Evolutionary conservation across 2,888 invertebrate genomes (phyloP).

Genomic region (Lottia scabra): DNA sequence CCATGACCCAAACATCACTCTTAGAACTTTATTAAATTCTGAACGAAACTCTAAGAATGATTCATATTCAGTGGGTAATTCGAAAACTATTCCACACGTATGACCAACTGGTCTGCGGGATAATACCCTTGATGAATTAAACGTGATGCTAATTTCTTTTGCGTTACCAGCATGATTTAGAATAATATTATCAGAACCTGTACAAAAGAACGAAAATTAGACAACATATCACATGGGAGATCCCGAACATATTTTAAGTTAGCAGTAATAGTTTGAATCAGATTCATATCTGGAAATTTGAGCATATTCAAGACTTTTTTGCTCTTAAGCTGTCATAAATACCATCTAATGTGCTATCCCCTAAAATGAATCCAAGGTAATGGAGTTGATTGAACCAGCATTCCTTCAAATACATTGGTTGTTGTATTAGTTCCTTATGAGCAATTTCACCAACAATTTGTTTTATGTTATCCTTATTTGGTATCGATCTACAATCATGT

Average conservation of each 20-base stretch:
- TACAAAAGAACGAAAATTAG: not conserved
- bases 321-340: not conserved
- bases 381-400: not conserved
- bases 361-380: not conserved
- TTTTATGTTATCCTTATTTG: not conserved
- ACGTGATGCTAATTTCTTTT: not conserved
- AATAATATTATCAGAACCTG: not conserved
- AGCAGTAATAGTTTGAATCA: not conserved
- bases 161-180: not conserved
- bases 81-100: not conserved
- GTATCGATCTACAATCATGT: not conserved
- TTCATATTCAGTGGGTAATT: not conserved
- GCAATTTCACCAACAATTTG: not conserved
- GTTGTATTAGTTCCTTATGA: not conserved
- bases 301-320: not conserved
- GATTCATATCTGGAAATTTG: not conserved
- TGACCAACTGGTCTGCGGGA: constrained; percentile 5
- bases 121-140: not conserved
- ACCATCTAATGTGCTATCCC: not conserved
- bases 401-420: constrained; percentile 1
- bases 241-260: not conserved
- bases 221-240: not conserved
- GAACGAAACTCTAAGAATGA: constrained; percentile 1
- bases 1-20: constrained; percentile 1
- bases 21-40: not conserved